Base-by-base conservation (phyloP, 1,140 invertebrate species). In the Caenorhabditis inopinata region DNA sequence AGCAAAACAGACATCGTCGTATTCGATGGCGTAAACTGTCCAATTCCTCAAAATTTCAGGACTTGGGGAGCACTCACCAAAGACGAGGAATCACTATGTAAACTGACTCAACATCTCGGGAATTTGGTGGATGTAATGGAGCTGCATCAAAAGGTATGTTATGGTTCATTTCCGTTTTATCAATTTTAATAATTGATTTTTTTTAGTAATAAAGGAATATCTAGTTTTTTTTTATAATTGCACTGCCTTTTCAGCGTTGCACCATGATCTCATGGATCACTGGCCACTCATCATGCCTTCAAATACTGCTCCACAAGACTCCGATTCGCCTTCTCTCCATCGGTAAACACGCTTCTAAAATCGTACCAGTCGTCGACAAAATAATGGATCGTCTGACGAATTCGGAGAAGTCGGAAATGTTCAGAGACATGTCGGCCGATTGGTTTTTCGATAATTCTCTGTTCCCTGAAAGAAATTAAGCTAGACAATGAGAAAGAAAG, bases 41-140 rank as follows among this genome's bases (percentile, higher is more conserved):
- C 3, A 1, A 23, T 58, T 58, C 1, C 18, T 2, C 7, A 32
- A 58, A 32, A 32, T 2, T 68, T 68, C n/a, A 68, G 58, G 38
- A 5, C 29, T 9, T 68, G 32, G 32, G 58, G 58, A 38, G 6
- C 58, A 2, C 32, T 68, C 5, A 38, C 58, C 0, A 68, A 68
- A 68, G 58, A 68, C n/a, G 58, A 68, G n/a, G 58, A 68, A 38
- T 1, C n/a, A 7, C 58, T 68, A 14, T 68, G 58, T n/a, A 68
- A 68, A 38, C n/a, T 68, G 18, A 38, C 7, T 9, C 58, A 68
- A 68, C 29, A 38, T 11, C 58, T 68, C 58, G 58, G 58, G 9
- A 38, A 35, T 9, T 11, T 68, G 6, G 58, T 42, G 6, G 58
- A 68, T 29, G 4, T 12, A 5, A 68, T 68, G 58, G 32, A 68